Evolutionary conservation across 2,113 vertebrate genomes (phyloP).

Genomic region (Scalopus aquaticus): DNA sequence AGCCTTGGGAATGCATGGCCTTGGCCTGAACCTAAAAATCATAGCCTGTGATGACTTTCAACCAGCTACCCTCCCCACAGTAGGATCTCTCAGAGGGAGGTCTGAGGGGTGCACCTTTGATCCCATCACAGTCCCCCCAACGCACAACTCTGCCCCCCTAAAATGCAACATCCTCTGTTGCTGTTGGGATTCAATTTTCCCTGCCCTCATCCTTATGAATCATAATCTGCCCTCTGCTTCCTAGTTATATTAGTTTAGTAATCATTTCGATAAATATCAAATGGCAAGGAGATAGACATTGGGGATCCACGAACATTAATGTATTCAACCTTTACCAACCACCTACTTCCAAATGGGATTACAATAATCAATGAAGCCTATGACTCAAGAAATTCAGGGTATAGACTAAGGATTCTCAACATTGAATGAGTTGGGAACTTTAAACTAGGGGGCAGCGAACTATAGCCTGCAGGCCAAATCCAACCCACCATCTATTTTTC

Average conservation of each 20-base stretch:
- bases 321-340: neutral
- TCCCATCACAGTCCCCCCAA: neutral
- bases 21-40: neutral
- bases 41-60: neutral
- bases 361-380: neutral
- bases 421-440: neutral
- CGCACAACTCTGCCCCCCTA: neutral
- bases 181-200: neutral
- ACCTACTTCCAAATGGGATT: neutral
- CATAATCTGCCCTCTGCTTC: neutral
- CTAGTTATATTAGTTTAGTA: neutral
- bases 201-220: neutral
- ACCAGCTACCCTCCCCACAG: neutral
- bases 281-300: neutral
- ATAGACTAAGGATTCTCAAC: neutral
- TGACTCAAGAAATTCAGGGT: neutral
- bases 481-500: neutral
- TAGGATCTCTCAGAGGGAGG: neutral
- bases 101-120: rapidly evolving
- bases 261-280: neutral
- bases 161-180: neutral
- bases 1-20: neutral
- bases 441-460: neutral
- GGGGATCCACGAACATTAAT: neutral
- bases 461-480: neutral